Percentiles rank a stretch among this genome's conserved stretches.
Evolutionary conservation across 2,888 invertebrate genomes (phyloP).

Genomic region (Chrysopilus asiliformis): DNA sequence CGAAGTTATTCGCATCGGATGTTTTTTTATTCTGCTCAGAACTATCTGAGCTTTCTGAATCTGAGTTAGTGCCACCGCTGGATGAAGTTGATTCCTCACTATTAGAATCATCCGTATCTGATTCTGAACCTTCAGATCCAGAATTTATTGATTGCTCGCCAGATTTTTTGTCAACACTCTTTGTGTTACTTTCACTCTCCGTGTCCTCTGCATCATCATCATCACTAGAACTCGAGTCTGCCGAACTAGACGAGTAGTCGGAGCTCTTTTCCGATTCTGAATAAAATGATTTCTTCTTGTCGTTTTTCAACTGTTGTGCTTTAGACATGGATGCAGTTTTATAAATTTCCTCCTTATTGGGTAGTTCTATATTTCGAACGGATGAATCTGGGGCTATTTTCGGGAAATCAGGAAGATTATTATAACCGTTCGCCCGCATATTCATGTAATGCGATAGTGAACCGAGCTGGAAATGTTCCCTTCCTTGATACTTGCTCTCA

Average conservation of each 20-base stretch:
- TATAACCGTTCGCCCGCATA: constrained; percentile 72
- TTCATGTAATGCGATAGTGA: constrained; percentile 92
- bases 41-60: constrained; percentile 13
- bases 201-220: constrained; percentile 11
- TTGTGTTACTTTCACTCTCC: constrained; percentile 19
- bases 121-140: constrained; percentile 16
- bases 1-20: too few relatives aligned
- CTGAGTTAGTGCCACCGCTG: constrained; percentile 25
- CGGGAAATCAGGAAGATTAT: constrained; percentile 76
- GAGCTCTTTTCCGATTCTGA: constrained; percentile 32
- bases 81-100: constrained; percentile 18
- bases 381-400: constrained; percentile 56
- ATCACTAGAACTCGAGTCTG: constrained; percentile 24
- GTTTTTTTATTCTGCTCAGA: too few relatives aligned
- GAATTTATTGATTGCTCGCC: constrained; percentile 6
- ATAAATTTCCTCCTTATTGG: constrained; percentile 19
- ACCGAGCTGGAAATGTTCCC: constrained; percentile 82
- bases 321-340: constrained; percentile 2
- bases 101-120: constrained; percentile 3
- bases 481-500: constrained; percentile 70
- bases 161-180: constrained; percentile 18
- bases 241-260: constrained; percentile 23
- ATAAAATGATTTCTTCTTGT: constrained; percentile 51
- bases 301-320: constrained; percentile 15
- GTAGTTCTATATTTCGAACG: constrained; percentile 58